phyloP scores from a whole-genome alignment of 2,888 invertebrate genomes.

The Pherbina coryleti region DNA sequence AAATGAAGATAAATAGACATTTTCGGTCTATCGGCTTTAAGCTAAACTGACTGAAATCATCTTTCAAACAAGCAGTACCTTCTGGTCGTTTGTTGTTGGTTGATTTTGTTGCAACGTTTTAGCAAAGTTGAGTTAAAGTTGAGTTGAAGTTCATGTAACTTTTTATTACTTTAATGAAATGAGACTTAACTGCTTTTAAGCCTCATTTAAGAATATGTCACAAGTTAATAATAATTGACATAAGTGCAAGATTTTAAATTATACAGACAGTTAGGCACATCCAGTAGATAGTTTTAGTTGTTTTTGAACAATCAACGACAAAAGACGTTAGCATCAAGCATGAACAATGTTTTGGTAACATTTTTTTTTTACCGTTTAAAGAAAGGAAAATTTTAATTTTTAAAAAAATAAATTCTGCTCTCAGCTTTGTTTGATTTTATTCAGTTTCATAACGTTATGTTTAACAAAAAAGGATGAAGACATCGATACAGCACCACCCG shows the following conservation, averaged over 20 bases:
- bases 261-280: background rate
- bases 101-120: too few relatives aligned
- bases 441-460: background rate
- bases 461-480: conserved; percentile 1
- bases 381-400: background rate
- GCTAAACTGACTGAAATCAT: background rate
- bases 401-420: background rate
- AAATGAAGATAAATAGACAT: background rate
- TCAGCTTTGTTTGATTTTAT: background rate
- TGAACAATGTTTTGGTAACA: background rate
- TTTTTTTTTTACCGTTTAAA: background rate
- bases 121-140: background rate
- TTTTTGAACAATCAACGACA: background rate
- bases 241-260: background rate
- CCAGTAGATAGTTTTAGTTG: background rate
- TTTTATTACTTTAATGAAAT: background rate
- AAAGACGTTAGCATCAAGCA: background rate
- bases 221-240: background rate
- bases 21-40: too few relatives aligned
- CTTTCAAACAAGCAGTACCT: background rate
- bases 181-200: background rate
- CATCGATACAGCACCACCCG: conserved; percentile 20
- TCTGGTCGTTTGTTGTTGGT: too few relatives aligned
- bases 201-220: conserved; percentile 2
- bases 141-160: too few relatives aligned